phyloP scores from a whole-genome alignment of 53 echinoderm and acorn worm species.

The Antedon mediterranea region DNA sequence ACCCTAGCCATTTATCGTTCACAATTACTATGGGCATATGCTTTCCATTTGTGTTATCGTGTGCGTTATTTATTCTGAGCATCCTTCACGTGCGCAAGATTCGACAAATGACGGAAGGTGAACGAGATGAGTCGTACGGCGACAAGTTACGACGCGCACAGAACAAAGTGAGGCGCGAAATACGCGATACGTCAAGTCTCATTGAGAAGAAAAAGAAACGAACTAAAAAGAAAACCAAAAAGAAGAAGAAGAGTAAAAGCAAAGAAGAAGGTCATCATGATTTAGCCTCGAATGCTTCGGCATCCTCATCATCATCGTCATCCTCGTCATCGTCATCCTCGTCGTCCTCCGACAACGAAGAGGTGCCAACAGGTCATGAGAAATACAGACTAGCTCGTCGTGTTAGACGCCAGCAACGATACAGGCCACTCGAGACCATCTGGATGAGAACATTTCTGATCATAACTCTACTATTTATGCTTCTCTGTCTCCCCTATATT shows the following conservation, averaged over 20 bases:
- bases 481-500: constrained; percentile 20
- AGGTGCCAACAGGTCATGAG: constrained; percentile 16
- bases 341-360: constrained; percentile 28
- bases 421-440: constrained; percentile 22
- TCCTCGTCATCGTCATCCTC: constrained; percentile 17
- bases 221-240: background rate
- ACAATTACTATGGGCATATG: constrained; percentile 13
- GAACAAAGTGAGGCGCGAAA: constrained; percentile 16
- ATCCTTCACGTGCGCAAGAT: constrained; percentile 7
- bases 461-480: background rate
- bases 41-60: constrained; percentile 8
- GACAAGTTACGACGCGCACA: constrained; percentile 7
- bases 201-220: constrained; percentile 4
- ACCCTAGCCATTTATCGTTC: constrained; percentile 20
- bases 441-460: constrained; percentile 11
- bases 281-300: background rate
- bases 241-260: constrained; percentile 10
- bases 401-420: constrained; percentile 12
- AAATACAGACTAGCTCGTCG: constrained; percentile 18
- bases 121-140: background rate
- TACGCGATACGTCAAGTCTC: background rate
- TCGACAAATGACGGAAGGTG: background rate
- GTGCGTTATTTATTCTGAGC: constrained; percentile 7
- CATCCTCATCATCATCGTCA: constrained; percentile 13
- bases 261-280: background rate